Conservation (phyloP, 2,797 vertebrate genomes). For the Gorsachius magnificus region DNA sequence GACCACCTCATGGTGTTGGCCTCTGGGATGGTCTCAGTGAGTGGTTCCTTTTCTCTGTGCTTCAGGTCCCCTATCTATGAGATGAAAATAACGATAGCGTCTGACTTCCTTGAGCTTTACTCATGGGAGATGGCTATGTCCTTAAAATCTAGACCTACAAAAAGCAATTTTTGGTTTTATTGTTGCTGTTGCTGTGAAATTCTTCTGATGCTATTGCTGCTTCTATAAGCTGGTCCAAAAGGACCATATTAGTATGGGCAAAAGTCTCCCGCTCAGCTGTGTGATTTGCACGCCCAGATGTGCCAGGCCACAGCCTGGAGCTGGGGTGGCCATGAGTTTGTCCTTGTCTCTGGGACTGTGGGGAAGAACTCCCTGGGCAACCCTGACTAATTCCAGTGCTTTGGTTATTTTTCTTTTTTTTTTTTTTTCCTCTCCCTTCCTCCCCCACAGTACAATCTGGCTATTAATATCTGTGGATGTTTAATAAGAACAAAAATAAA, state of each 20-base stretch:
- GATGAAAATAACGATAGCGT: too few species aligned
- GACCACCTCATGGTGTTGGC: background rate
- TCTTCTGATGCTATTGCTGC: background rate
- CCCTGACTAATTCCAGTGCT: background rate
- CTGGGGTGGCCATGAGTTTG: accelerated
- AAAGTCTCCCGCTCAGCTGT: accelerated
- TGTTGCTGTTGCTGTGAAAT: background rate
- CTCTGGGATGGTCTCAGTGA: background rate
- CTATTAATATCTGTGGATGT: background rate
- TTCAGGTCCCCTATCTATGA: background rate
- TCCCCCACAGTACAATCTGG: background rate
- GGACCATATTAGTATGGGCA: background rate
- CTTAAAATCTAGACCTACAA: background rate
- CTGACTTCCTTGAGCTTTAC: background rate
- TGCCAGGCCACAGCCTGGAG: accelerated
- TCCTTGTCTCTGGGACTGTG: background rate
- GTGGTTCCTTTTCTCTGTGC: accelerated
- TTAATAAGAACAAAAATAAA: constrained; percentile 38
- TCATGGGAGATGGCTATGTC: background rate
- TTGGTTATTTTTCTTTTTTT: background rate
- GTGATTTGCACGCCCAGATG: background rate
- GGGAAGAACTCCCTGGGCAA: background rate
- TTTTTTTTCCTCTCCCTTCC: background rate
- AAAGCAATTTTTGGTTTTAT: background rate
- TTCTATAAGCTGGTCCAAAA: background rate